These are phyloP conservation scores for Bergia puertoricense DNA, from an alignment of 92 coral and sea anemone species.

Conservation along the genomic window DNA sequence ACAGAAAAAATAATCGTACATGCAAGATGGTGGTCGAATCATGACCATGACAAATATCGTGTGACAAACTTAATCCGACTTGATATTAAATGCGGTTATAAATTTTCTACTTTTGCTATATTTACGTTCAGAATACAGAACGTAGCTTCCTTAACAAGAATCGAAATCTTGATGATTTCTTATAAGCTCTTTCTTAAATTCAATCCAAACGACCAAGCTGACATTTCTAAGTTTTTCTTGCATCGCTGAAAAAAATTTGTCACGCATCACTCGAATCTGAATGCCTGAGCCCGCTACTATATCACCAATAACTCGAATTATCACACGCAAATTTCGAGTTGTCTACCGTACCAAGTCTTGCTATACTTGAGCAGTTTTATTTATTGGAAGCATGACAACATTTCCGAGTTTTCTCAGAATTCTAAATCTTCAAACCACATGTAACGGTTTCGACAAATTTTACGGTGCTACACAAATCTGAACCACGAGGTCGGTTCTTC, in stretches of 20 bases:
- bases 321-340: not conserved
- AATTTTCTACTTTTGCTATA: not conserved
- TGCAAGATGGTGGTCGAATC: no score
- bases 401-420: not conserved
- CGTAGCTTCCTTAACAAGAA: not conserved
- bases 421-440: not conserved
- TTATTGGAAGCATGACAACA: not conserved
- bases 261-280: not conserved
- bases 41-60: not conserved
- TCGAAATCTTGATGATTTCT: no score
- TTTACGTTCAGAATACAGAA: not conserved
- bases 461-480: not conserved
- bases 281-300: no score
- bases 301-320: no score
- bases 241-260: not conserved
- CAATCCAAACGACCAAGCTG: not conserved
- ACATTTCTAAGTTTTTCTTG: not conserved
- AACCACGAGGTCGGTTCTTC: not conserved
- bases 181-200: no score
- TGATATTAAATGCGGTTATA: not conserved
- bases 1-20: no score
- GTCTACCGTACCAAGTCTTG: not conserved
- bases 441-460: not conserved
- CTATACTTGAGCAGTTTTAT: not conserved
- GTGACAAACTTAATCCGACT: not conserved